Evolutionary conservation across 1,140 invertebrate genomes (phyloP), one percentile per base, ranked within the genome.

Genomic region (Sarcophaga peregrina): DNA sequence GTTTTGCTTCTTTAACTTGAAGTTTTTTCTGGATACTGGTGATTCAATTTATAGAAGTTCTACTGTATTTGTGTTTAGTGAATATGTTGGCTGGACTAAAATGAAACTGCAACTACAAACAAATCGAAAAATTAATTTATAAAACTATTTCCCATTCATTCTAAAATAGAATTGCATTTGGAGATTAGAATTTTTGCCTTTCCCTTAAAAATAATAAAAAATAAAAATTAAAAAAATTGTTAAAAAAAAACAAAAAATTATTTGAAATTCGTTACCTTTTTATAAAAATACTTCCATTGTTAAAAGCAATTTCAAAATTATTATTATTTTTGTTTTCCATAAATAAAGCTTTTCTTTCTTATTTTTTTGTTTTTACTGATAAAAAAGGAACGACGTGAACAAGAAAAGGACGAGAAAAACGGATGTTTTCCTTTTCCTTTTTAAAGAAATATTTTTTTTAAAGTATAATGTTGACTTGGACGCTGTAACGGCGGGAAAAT

Each of bases 311-410:
- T 87, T 90, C 88, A 85, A 90, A 86, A 86, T 90, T 88, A 84
- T 88, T 90, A 86, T 90, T 88, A 83, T 88, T 90, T 90, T 90
- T 88, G 86, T 89, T 90, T 88, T 88, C 88, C 88, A 90, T 90
- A 85, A 83, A 82, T 84, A 83, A 54, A 54, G 80, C 58, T 83
- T 84, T 82, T 81, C 0, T 74, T 17, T 37, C 25, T 4, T 9
- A n/a, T n/a, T n/a, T n/a, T n/a, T n/a, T n/a, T n/a, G n/a, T 54
- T 76, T 48, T 8, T 20, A 15, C 54, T n/a, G 8, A 58, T 3
- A 82, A 20, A 37, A 54, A 46, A 25, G 54, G 78, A 81, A 81
- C 72, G 10, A 82, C 46, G 80, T 37, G 8, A 76, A n/a, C 9
- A 48, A 47, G 9, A 76, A 45, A 17, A 10, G 9, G 62, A 72